A percentile compares a stretch with the other conserved stretches of the same genome.
phyloP scores from a whole-genome alignment of 2,888 invertebrate species.

The Leucozona laternaria region DNA sequence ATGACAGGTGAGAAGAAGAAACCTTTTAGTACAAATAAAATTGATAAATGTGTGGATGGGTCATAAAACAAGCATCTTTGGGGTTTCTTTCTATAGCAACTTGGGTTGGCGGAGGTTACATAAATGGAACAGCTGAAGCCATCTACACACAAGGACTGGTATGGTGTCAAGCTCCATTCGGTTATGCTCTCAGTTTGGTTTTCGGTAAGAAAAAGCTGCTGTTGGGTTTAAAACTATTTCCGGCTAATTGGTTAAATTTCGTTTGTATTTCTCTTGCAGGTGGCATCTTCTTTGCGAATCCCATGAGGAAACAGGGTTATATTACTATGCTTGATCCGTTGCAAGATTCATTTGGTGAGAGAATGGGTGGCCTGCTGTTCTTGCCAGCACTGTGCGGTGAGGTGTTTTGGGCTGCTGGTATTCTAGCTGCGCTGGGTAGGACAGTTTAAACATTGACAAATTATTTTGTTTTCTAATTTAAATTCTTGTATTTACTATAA shows the following conservation, averaged over 20 bases:
- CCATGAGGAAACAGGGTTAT: conserved; percentile 98
- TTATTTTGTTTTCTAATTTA: neutral
- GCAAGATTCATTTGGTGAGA: conserved; percentile 97
- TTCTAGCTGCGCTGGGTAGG: conserved; percentile 95
- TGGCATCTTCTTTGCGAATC: conserved; percentile 98
- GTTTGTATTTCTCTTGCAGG: conserved; percentile 85
- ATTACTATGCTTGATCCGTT: conserved; percentile 99
- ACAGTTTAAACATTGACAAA: conserved; percentile 11
- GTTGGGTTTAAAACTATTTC: neutral
- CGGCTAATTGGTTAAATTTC: neutral
- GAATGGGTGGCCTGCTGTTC: conserved; percentile 98
- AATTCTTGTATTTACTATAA: neutral
- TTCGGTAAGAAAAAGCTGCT: conserved; percentile 88
- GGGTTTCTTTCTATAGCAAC: conserved; percentile 88
- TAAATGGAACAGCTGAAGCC: conserved; percentile 99
- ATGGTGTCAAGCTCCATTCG: conserved; percentile 99
- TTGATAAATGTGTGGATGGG: conserved; percentile 4
- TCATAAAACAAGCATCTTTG: neutral
- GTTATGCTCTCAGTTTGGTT: conserved; percentile 97
- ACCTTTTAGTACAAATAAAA: conserved; percentile 4
- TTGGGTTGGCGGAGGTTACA: conserved; percentile 99
- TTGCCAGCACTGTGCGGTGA: conserved; percentile 98
- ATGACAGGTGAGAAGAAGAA: conserved; percentile 93
- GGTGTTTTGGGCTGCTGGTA: conserved; percentile 99
- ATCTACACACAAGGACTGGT: conserved; percentile 96